Conservation (phyloP, 2,797 vertebrate species). For the Gila robusta region DNA sequence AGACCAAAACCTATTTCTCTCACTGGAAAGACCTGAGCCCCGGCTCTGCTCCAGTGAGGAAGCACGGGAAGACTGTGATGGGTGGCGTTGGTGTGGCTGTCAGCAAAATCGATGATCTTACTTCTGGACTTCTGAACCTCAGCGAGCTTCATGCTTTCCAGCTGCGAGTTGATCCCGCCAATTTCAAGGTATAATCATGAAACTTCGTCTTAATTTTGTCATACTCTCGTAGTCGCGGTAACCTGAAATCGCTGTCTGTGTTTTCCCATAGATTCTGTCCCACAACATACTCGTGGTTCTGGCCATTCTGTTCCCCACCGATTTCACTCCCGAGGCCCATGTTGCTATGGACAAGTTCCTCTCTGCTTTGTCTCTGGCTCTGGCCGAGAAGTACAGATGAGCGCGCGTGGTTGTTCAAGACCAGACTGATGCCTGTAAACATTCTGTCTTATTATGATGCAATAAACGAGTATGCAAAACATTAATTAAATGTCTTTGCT, state of each 20-base stretch:
- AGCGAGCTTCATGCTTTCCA: slow-evolving; percentile 81
- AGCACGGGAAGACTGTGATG: slow-evolving; percentile 77
- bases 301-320: slow-evolving; percentile 66
- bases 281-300: slow-evolving; percentile 84
- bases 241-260: background rate
- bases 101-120: slow-evolving; percentile 76
- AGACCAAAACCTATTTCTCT: slow-evolving; percentile 85
- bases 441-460: background rate
- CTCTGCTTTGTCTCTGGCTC: slow-evolving; percentile 65
- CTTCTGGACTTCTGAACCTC: slow-evolving; percentile 68
- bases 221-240: background rate
- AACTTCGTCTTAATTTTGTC: background rate
- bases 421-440: background rate
- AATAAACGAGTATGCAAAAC: background rate
- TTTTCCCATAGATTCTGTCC: slow-evolving; percentile 77
- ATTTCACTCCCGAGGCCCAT: slow-evolving; percentile 78
- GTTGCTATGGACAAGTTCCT: slow-evolving; percentile 88
- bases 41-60: slow-evolving; percentile 8
- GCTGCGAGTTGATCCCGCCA: slow-evolving; percentile 80
- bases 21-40: slow-evolving; percentile 74
- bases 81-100: slow-evolving; percentile 69
- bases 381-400: slow-evolving; percentile 87
- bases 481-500: background rate
- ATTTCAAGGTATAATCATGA: slow-evolving; percentile 78
- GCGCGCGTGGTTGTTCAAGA: background rate